Percentiles rank a stretch among this genome's conserved stretches.
Conservation (phyloP, 2,797 vertebrate species). For the Potorous gilbertii region DNA sequence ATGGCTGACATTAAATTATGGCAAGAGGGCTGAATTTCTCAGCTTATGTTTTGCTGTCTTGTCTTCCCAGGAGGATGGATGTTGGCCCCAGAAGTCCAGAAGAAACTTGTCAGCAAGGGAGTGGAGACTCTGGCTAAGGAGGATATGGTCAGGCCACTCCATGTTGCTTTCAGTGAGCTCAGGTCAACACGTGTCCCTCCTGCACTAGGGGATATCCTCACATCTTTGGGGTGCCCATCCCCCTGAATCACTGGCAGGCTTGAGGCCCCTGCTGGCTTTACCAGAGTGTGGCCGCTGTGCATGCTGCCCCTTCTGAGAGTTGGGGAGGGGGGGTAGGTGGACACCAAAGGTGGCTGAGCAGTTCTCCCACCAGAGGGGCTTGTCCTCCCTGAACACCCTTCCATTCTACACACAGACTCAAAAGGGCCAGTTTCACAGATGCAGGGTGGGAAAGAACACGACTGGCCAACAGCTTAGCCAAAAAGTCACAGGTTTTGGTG, state of each 20-base stretch:
- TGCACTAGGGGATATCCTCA: not conserved
- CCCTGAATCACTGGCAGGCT: not conserved
- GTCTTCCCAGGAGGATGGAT: not conserved
- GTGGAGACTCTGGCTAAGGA: not conserved
- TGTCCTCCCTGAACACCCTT: not conserved
- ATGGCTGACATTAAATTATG: not conserved
- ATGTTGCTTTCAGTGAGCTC: not conserved
- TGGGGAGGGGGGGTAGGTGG: too few species aligned
- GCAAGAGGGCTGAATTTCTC: not conserved
- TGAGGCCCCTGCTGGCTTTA: not conserved
- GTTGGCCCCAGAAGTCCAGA: not conserved
- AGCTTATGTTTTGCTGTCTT: not conserved
- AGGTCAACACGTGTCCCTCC: not conserved
- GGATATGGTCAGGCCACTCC: too few species aligned
- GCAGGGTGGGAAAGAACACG: not conserved
- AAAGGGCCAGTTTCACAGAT: not conserved
- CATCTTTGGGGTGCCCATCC: too few species aligned
- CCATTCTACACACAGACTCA: not conserved
- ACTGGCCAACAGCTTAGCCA: not conserved
- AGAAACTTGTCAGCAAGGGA: not conserved
- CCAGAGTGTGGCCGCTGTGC: too few species aligned
- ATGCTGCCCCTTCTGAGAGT: not conserved
- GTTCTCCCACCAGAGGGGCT: too few species aligned
- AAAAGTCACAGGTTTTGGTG: not conserved
- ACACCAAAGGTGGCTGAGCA: too few species aligned